phyloP scores from a whole-genome alignment of 2,797 vertebrate genomes.

The Leptodactylus fallax region DNA sequence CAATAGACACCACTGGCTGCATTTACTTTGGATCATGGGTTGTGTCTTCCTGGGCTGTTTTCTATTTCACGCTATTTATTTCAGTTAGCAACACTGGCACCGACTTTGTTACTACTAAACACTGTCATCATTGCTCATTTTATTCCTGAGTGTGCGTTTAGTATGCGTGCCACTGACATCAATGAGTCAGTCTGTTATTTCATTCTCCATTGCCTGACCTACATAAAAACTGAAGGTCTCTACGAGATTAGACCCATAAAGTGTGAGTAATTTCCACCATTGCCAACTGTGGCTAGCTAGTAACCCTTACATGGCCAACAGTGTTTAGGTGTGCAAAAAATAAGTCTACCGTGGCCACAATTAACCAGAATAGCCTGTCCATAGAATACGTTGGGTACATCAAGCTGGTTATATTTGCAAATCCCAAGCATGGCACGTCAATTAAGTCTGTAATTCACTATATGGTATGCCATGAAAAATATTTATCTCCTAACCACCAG shows the following conservation, averaged over 20 bases:
- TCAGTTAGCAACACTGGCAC: background rate
- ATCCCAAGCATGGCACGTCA: too few relatives aligned
- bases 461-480: too few relatives aligned
- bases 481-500: too few relatives aligned
- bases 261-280: background rate
- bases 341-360: too few relatives aligned
- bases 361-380: too few relatives aligned
- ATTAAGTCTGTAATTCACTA: too few relatives aligned
- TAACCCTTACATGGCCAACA: background rate
- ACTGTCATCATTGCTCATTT: constrained; percentile 1
- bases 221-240: background rate
- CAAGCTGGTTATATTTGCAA: too few relatives aligned
- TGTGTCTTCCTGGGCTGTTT: background rate
- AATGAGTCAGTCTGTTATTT: background rate
- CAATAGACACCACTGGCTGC: background rate
- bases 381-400: too few relatives aligned
- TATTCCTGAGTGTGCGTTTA: background rate
- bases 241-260: background rate
- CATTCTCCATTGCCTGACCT: background rate
- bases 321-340: background rate
- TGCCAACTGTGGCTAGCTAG: background rate
- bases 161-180: background rate
- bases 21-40: background rate
- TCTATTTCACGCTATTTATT: background rate
- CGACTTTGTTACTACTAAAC: background rate